Evolutionary conservation across 2,797 vertebrate genomes (phyloP), one percentile per base, ranked within the genome.

Genomic region (Gorsachius magnificus): DNA sequence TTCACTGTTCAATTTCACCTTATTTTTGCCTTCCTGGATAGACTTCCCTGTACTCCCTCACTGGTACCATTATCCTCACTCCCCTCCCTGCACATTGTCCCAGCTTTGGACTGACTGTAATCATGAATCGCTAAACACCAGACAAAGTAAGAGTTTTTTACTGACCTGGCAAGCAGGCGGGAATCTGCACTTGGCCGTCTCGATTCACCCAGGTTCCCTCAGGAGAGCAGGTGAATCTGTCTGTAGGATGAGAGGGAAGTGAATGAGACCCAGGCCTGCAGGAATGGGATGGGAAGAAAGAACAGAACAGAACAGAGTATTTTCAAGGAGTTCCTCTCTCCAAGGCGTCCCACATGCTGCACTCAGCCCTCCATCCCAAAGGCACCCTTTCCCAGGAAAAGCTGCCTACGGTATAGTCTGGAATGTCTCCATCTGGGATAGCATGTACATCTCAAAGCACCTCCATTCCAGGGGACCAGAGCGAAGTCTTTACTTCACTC

Each of bases 141-240:
- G 78, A 43, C 4, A 26, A 77, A 86, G 11, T 54, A 33, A 74
- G 56, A 20, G 33, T 14, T 56, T 64, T 63, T 74, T 71, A 95
- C 95, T 94, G 83, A 98, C 98, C 98, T 96, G 98, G 98, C 63
- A 98, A 87, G 60, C 98, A 98, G 45, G 91, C 48, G 35, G 98
- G 98, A 68, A 98, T 96, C 83, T 96, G 96, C 11, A 58, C 68
- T 17, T 90, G 97, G 24, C 91, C 96, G 5, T 92, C 70, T 74
- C 54, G 68, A 41, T 98, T 97, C 89, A 95, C 96, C 98, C 98
- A 98, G 53, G 90, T 91, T 76, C 98, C 98, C 83, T 98, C 95
- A 25, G 97, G 74, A 26, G 98, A 97, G 95, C 98, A 98, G 65
- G 96, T 97, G 43, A 98, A 98, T 16, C 22, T 57, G 18, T 84